These are phyloP conservation scores for Smittia aterrima DNA, from an alignment of 2,888 invertebrate species.

Conservation along the genomic window DNA sequence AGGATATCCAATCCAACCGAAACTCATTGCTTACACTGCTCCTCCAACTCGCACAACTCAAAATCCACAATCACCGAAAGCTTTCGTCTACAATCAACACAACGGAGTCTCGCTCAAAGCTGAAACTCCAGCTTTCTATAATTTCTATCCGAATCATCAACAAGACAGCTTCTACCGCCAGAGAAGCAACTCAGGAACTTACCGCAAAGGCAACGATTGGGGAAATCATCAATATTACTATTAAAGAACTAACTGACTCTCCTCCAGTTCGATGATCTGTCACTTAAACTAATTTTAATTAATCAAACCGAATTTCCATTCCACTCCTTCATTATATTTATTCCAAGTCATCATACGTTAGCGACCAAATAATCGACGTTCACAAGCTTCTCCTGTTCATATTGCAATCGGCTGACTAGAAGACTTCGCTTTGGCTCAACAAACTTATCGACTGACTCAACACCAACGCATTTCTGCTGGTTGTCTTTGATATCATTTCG, in stretches of 20 bases:
- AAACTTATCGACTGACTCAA: too few relatives aligned
- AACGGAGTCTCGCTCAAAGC: constrained; percentile 48
- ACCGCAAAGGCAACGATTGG: background rate
- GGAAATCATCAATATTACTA: background rate
- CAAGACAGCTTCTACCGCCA: background rate
- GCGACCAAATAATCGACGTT: too few relatives aligned
- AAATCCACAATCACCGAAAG: constrained; percentile 46
- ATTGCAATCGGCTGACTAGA: too few relatives aligned
- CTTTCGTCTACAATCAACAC: constrained; percentile 52
- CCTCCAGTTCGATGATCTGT: too few relatives aligned
- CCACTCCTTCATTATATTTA: background rate
- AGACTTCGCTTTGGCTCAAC: too few relatives aligned
- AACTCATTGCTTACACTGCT: constrained; percentile 5
- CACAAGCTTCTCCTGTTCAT: too few relatives aligned
- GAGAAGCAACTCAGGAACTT: background rate
- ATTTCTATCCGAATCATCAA: background rate
- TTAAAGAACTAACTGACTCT: background rate
- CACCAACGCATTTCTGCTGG: too few relatives aligned
- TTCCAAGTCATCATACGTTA: background rate
- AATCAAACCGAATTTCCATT: too few relatives aligned
- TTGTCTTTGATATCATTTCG: too few relatives aligned
- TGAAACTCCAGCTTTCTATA: constrained; percentile 19
- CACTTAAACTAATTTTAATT: too few relatives aligned
- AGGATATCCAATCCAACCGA: constrained; percentile 43
- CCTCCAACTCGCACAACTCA: constrained; percentile 17